A percentile compares a stretch with the other conserved stretches of the same genome.
phyloP scores from a whole-genome alignment of 2,888 invertebrate species.

The Habroteleia sp. region DNA sequence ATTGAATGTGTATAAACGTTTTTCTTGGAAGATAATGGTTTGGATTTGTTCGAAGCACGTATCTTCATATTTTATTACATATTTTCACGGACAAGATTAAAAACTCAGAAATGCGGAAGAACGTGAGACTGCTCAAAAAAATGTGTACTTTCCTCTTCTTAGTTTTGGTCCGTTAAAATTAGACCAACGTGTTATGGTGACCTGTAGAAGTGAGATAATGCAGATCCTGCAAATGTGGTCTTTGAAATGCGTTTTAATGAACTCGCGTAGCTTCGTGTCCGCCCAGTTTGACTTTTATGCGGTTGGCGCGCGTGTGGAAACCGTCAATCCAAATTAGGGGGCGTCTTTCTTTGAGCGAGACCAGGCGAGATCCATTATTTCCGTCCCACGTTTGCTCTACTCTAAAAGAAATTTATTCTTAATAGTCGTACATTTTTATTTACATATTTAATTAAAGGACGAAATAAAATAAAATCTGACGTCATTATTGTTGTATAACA shows the following conservation, averaged over 20 bases:
- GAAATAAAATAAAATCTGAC: background rate
- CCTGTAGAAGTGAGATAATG: constrained; percentile 17
- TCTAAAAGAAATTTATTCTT: background rate
- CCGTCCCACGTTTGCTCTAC: constrained; percentile 3
- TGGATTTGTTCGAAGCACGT: constrained; percentile 15
- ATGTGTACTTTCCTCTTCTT: no score
- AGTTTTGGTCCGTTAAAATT: constrained; percentile 22
- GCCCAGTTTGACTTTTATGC: constrained; percentile 17
- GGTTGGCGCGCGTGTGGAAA: constrained; percentile 67
- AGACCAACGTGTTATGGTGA: constrained; percentile 1
- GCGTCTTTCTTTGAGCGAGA: constrained; percentile 64
- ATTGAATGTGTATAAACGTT: constrained; percentile 1
- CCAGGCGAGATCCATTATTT: constrained; percentile 38
- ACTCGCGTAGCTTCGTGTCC: constrained; percentile 45
- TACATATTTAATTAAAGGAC: no score
- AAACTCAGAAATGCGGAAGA: constrained; percentile 23
- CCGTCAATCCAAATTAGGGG: constrained; percentile 71
- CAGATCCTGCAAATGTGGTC: constrained; percentile 14
- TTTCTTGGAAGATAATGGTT: constrained; percentile 14
- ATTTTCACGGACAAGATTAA: constrained; percentile 66
- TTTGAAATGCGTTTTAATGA: constrained; percentile 3
- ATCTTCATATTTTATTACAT: constrained; percentile 45
- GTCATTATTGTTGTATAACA: background rate
- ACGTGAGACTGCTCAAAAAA: background rate
- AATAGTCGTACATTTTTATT: no score